Evolutionary conservation across 2,888 invertebrate genomes (phyloP), one percentile per base, ranked within the genome.

Genomic region (Eupithecia inturbata): DNA sequence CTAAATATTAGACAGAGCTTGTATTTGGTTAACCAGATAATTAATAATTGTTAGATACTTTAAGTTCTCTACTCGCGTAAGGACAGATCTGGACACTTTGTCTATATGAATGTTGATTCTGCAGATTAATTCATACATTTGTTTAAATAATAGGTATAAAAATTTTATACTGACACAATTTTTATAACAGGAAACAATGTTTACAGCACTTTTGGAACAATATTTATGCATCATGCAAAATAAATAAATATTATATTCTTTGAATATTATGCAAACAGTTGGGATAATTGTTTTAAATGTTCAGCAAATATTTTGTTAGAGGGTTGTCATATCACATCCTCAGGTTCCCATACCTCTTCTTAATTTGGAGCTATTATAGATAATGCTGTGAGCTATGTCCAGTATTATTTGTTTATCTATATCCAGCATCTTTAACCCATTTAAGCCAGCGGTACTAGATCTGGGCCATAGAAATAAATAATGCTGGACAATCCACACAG

Each of bases 101-200:
- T 39, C 39, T 39, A 12, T 36, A 36, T 9, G 7, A 36, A 36
- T 36, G 36, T 36, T 10, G 31, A 31, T 31, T 31, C 31, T 36
- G 36, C n/a, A n/a, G n/a, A n/a, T n/a, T 39, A 41, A 41, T 16
- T 41, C 3, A 41, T 41, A 41, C 16, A 16, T 41, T 41, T 16
- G 16, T 41, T 16, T 16, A 41, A 39, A 31, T 31, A 36, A n/a
- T n/a, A n/a, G n/a, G n/a, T 41, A 41, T 5, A 16, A 16, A 41
- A 4, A 45, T 19, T 45, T 16, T 45, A 19, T 45, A 7, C 45
- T 19, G 19, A 45, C 19, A 41, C 41, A 16, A 41, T 41, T 49
- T 49, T 49, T 49, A n/a, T n/a, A 9, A 49, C n/a, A 49, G n/a
- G 49, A n/a, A 49, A 49, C n/a, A n/a, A 49, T n/a, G 49, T 49